Conservation (phyloP, 1,140 invertebrate species). For the Drosophila persimilis region DNA sequence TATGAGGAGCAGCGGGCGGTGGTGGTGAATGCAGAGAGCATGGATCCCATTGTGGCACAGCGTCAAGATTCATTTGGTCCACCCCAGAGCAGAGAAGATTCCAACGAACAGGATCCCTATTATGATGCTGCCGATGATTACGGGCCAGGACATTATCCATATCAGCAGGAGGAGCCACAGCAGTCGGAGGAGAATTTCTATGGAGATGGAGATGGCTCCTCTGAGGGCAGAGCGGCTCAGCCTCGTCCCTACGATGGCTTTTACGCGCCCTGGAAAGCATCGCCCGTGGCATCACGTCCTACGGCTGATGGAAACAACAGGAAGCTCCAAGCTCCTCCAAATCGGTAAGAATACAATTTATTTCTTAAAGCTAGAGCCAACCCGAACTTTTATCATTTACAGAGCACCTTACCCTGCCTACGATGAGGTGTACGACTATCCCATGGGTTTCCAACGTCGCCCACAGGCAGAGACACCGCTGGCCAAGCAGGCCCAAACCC, state of each 20-base stretch:
- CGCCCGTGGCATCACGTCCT: slow-evolving; percentile 26
- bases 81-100: slow-evolving; percentile 40
- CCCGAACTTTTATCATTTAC: neutral
- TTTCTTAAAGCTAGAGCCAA: neutral
- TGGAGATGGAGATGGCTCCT: slow-evolving; percentile 2
- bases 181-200: slow-evolving; percentile 29
- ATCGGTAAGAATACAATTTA: slow-evolving; percentile 26
- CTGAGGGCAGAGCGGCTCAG: slow-evolving; percentile 49
- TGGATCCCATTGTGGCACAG: slow-evolving; percentile 33
- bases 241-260: slow-evolving; percentile 47
- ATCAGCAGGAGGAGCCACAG: slow-evolving; percentile 16
- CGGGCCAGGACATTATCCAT: slow-evolving; percentile 20
- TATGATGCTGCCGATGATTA: slow-evolving; percentile 53
- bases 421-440: slow-evolving; percentile 68
- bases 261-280: slow-evolving; percentile 53
- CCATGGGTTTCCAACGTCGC: slow-evolving; percentile 66
- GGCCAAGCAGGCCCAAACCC: slow-evolving; percentile 43
- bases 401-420: slow-evolving; percentile 55
- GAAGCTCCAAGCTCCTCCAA: slow-evolving; percentile 43
- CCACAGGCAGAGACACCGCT: slow-evolving; percentile 17
- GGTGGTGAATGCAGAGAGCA: slow-evolving; percentile 58
- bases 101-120: slow-evolving; percentile 43
- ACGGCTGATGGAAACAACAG: slow-evolving; percentile 43
- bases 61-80: slow-evolving; percentile 53
- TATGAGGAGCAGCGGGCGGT: slow-evolving; percentile 69